Evolutionary conservation across 37 sponge, comb jelly and placozoan genomes (phyloP).

Genomic region (Amphimedon queenslandica): DNA sequence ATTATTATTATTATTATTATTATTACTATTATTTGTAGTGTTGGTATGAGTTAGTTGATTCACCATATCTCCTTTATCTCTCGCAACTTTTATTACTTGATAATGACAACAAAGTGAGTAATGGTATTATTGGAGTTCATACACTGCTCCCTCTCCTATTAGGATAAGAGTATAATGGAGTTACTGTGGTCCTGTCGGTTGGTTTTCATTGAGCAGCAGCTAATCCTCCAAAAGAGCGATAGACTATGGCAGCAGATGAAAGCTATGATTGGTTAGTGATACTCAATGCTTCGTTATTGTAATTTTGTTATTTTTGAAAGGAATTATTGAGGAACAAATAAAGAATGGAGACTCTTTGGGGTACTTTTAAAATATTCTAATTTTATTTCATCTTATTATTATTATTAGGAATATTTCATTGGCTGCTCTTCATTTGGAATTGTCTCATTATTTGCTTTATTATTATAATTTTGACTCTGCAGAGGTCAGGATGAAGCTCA

Average conservation of each 20-base stretch:
- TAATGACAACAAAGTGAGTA: too few relatives aligned
- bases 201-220: slow-evolving; percentile 44
- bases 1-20: too few relatives aligned
- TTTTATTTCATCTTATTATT: background rate
- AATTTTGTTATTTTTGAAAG: too few relatives aligned
- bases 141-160: too few relatives aligned
- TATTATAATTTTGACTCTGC: slow-evolving; percentile 51
- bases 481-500: slow-evolving; percentile 16
- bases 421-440: slow-evolving; percentile 52
- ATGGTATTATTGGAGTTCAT: too few relatives aligned
- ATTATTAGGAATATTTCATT: slow-evolving; percentile 2
- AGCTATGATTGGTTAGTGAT: slow-evolving; percentile 24
- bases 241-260: slow-evolving; percentile 52
- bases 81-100: too few relatives aligned
- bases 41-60: background rate
- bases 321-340: too few relatives aligned
- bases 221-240: slow-evolving; percentile 23
- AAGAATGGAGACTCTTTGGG: too few relatives aligned
- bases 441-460: slow-evolving; percentile 50
- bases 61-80: background rate
- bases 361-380: too few relatives aligned
- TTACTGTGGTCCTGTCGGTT: slow-evolving; percentile 35
- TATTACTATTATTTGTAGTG: too few relatives aligned
- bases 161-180: too few relatives aligned
- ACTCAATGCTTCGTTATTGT: too few relatives aligned